Evolutionary conservation across 2,797 vertebrate species (phyloP).

Genomic region (Oreochromis mossambicus): DNA sequence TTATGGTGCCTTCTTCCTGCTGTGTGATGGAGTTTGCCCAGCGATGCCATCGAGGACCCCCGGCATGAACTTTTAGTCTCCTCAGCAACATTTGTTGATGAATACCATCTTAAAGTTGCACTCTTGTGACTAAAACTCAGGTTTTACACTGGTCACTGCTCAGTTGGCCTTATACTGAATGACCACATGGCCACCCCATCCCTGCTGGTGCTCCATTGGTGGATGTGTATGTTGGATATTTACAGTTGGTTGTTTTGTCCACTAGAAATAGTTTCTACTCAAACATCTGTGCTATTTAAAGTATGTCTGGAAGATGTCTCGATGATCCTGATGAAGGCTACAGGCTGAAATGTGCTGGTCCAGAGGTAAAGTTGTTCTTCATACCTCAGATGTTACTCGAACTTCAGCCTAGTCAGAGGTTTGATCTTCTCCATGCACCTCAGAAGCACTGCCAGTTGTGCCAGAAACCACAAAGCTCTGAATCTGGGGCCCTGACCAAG

Average conservation of each 20-base stretch:
- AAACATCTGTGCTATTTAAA: neutral
- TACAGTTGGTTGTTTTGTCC: neutral
- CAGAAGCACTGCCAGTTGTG: neutral
- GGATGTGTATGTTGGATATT: neutral
- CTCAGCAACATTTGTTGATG: neutral
- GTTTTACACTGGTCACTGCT: neutral
- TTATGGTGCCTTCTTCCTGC: neutral
- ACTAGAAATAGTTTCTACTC: neutral
- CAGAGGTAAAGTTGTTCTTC: neutral
- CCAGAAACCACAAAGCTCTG: neutral
- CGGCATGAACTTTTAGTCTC: neutral
- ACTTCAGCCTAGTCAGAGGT: neutral
- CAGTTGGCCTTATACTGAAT: neutral
- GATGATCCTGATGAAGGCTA: neutral
- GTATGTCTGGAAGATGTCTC: neutral
- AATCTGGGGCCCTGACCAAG: neutral
- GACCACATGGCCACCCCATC: neutral
- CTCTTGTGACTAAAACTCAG: neutral
- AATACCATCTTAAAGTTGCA: neutral
- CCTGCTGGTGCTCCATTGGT: neutral
- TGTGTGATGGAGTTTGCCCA: neutral
- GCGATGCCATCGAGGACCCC: neutral
- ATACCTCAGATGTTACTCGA: neutral
- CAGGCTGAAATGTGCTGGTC: neutral
- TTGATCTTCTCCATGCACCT: neutral